Evolutionary conservation across 2,888 invertebrate species (phyloP).

Genomic region (Cordylochernes scorpioides): DNA sequence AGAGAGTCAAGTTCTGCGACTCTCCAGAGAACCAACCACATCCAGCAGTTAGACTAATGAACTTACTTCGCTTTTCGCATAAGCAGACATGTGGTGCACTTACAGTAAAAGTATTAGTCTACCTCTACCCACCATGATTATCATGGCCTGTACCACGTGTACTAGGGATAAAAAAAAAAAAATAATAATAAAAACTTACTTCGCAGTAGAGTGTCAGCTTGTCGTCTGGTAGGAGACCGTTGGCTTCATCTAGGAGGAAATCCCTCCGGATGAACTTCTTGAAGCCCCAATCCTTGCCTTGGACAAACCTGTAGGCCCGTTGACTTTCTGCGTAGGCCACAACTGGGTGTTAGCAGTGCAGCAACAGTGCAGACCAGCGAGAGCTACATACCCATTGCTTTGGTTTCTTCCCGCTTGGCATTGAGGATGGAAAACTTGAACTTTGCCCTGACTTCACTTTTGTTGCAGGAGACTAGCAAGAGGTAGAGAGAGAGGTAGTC

Average conservation of each 20-base stretch:
- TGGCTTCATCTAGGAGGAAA: constrained; percentile 92
- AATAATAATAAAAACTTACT: constrained; percentile 24
- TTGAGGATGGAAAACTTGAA: constrained; percentile 99
- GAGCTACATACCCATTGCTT: constrained; percentile 70
- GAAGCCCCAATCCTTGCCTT: constrained; percentile 99
- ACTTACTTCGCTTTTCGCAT: too few relatives aligned
- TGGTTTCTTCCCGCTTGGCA: constrained; percentile 98
- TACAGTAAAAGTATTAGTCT: too few relatives aligned
- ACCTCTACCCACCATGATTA: too few relatives aligned
- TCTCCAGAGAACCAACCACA: too few relatives aligned
- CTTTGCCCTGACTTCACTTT: constrained; percentile 98
- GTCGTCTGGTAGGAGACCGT: constrained; percentile 91
- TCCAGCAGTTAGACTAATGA: too few relatives aligned
- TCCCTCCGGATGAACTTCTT: constrained; percentile 98
- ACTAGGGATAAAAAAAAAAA: neutral
- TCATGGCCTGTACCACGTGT: neutral
- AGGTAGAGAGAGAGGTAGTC: constrained; percentile 97
- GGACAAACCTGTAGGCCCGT: constrained; percentile 93
- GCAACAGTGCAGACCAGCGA: too few relatives aligned
- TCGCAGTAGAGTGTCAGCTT: constrained; percentile 98
- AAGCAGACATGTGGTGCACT: too few relatives aligned
- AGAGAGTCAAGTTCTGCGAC: too few relatives aligned
- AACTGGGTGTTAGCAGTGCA: too few relatives aligned
- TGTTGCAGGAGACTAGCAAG: constrained; percentile 95
- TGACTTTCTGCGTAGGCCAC: constrained; percentile 46